phyloP scores from a whole-genome alignment of 2,113 vertebrate species.

The Colinus virginianus region DNA sequence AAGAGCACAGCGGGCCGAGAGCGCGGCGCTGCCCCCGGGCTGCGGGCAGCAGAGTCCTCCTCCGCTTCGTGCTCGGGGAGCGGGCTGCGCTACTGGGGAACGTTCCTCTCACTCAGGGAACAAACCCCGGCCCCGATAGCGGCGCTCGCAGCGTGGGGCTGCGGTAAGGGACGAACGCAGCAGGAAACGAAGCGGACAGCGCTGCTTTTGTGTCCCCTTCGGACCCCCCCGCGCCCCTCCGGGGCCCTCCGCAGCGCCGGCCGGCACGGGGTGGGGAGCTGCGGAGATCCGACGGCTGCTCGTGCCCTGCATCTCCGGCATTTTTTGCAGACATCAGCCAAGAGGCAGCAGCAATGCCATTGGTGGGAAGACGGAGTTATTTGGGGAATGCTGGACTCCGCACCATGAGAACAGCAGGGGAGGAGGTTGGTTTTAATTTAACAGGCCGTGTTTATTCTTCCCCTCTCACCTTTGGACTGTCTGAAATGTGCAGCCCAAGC shows the following conservation, averaged over 20 bases:
- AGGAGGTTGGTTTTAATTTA: conserved; percentile 75
- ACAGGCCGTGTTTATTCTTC: conserved; percentile 64
- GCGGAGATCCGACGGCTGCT: conserved; percentile 28
- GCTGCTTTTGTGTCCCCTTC: background rate
- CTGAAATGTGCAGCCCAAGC: conserved; percentile 19
- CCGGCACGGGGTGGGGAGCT: background rate
- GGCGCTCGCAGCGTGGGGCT: background rate
- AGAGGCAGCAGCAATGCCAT: conserved; percentile 40
- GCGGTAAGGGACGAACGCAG: background rate
- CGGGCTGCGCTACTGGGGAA: background rate
- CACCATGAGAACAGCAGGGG: conserved; percentile 69
- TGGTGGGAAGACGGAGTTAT: conserved; percentile 74
- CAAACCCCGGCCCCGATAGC: background rate
- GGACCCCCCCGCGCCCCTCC: accelerated
- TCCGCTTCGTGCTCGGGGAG: accelerated
- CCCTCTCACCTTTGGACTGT: conserved; percentile 70
- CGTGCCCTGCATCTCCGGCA: conserved; percentile 30
- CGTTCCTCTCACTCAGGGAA: background rate
- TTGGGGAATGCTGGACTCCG: conserved; percentile 74
- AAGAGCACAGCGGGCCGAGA: conserved; percentile 42
- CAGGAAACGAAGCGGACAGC: background rate
- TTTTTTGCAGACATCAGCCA: conserved; percentile 68
- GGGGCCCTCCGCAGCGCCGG: background rate
- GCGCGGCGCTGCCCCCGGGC: accelerated
- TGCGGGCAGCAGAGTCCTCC: accelerated